Evolutionary conservation across 2,888 invertebrate species (phyloP), one percentile per base, ranked within the genome.

Genomic region (Trichopoda pennipes): DNA sequence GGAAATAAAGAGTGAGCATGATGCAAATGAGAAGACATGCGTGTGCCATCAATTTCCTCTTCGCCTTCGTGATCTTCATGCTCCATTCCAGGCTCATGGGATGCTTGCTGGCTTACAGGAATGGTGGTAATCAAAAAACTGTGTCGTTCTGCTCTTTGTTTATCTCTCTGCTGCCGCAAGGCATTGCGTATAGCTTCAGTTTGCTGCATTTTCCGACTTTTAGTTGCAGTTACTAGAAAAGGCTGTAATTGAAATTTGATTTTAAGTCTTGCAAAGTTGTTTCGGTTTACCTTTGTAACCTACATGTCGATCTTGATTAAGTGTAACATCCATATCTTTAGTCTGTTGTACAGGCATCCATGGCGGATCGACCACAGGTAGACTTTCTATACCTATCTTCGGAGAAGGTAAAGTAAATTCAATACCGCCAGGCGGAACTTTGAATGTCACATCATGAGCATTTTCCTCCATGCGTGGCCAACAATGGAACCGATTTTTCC

Each of bases 401-500:
- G 99, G 99, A 0, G 99, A 99, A 0, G 99, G 99, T 64, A 99
- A 92, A 0, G 99, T 99, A 90, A 99, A 99, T 90, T 99, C 99
- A 81, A 99, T 99, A 21, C 98, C 98, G 0, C 99, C 99, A 0
- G 99, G 99, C 0, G 99, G 99, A 2, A 99, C 98, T 92, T 99
- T 99, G 91, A 99, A 99, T 0, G 96, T 95, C 80, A 96, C 92
- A 80, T 90, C 90, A 77, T 98, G 98, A 0, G 99, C 99, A 9
- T 97, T 96, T 88, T 99, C 99, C 91, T 99, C 99, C 99, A 99
- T 98, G 78, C 99, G 94, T 0, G 99, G 98, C 99, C 99, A 99
- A 0, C 98, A 98, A 93, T 99, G 99, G 90, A 97, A 98, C 2
- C 99, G 94, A 85, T 97, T 94, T 88, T 98, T 97, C 99, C 99